These are phyloP conservation scores for Poecilia latipinna DNA, from an alignment of 2,113 vertebrate genomes.

Conservation along the genomic window DNA sequence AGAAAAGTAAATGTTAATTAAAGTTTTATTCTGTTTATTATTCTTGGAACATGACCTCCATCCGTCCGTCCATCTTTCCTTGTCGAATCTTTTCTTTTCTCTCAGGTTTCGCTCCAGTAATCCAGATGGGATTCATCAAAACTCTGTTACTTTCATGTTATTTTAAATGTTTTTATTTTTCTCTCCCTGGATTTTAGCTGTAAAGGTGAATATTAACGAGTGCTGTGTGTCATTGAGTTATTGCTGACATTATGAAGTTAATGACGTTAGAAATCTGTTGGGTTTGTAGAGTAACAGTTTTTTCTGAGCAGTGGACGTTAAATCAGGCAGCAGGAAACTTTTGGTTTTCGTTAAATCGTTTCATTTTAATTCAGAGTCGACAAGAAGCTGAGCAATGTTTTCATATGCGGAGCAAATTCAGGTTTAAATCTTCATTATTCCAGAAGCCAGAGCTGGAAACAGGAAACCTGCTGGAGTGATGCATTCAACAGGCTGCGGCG, in stretches of 20 bases:
- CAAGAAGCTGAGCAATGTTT: conserved; percentile 45
- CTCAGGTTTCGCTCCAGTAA: too few species aligned
- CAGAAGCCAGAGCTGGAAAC: conserved; percentile 4
- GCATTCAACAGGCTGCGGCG: conserved; percentile 16
- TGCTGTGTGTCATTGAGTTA: not conserved
- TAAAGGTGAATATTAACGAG: not conserved
- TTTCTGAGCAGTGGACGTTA: not conserved
- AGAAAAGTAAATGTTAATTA: too few species aligned
- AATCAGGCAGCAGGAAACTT: conserved; percentile 12
- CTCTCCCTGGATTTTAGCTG: not conserved
- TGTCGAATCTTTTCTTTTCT: too few species aligned
- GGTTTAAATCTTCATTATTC: conserved; percentile 12
- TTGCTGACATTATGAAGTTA: too few species aligned
- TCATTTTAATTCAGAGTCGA: not conserved
- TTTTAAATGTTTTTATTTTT: not conserved
- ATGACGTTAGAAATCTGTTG: not conserved
- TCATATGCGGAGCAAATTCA: not conserved
- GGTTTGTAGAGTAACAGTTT: not conserved
- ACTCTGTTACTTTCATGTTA: too few species aligned
- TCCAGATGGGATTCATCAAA: too few species aligned
- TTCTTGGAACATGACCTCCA: too few species aligned
- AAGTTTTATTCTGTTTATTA: too few species aligned
- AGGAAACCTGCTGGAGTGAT: conserved; percentile 29
- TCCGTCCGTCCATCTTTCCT: too few species aligned
- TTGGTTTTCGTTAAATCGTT: conserved; percentile 17